These are phyloP conservation scores for Drosophila histrio DNA, from an alignment of 2,888 invertebrate species.

Conservation along the genomic window DNA sequence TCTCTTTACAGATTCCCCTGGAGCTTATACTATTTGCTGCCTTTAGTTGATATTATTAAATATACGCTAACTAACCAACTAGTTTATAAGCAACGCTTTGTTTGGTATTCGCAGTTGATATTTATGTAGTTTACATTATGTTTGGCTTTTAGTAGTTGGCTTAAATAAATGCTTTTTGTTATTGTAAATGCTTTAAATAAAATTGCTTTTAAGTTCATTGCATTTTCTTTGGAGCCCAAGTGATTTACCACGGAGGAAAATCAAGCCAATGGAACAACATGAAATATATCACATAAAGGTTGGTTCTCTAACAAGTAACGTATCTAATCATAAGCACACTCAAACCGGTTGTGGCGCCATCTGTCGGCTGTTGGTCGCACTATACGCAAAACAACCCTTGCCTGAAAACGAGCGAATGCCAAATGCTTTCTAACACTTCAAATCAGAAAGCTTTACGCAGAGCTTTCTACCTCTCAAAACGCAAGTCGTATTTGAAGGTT, in stretches of 20 bases:
- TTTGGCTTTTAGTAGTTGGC: conserved; percentile 23
- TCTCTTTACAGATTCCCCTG: conserved; percentile 55
- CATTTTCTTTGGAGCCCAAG: conserved; percentile 20
- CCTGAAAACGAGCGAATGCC: conserved; percentile 9
- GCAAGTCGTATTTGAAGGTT: conserved; percentile 17
- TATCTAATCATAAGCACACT: conserved; percentile 7
- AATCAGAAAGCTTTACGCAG: conserved; percentile 65
- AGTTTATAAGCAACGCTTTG: conserved; percentile 61
- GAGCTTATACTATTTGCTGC: conserved; percentile 21
- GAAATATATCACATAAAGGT: conserved; percentile 1
- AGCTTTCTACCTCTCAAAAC: conserved; percentile 61
- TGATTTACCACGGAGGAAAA: not conserved
- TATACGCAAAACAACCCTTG: conserved; percentile 38
- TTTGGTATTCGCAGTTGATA: conserved; percentile 14
- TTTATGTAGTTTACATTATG: conserved; percentile 46
- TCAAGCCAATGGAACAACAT: not conserved
- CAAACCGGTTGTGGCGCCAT: conserved; percentile 51
- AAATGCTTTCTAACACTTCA: conserved; percentile 74
- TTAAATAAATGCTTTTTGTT: conserved; percentile 53
- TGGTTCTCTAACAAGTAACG: conserved; percentile 8
- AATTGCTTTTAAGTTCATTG: conserved; percentile 1
- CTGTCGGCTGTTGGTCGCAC: conserved; percentile 48
- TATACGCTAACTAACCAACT: conserved; percentile 65
- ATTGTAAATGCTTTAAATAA: conserved; percentile 34
- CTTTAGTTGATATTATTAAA: conserved; percentile 46